A percentile compares a stretch with the other conserved stretches of the same genome.
Conservation (phyloP, 2,797 vertebrate genomes). For the Poecilia wingei region DNA sequence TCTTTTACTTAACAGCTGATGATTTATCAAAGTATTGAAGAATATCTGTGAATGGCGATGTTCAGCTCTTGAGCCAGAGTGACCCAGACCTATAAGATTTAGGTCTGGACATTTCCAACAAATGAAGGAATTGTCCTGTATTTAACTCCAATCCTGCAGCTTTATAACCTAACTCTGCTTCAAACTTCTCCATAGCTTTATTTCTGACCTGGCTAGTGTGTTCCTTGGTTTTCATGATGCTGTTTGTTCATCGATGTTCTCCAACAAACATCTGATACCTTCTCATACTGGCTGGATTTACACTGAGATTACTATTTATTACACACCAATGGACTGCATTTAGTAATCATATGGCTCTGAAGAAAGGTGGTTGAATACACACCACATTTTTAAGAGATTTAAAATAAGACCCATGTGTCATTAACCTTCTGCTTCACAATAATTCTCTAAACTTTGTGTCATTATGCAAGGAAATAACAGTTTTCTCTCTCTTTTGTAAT, state of each 20-base stretch:
- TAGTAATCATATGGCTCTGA: not conserved
- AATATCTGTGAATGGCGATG: not conserved
- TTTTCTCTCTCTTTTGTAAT: conserved; percentile 4
- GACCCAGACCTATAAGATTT: not conserved
- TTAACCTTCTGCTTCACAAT: not conserved
- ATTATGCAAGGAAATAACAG: conserved; percentile 5
- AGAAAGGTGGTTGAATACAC: not conserved
- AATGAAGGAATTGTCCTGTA: not conserved
- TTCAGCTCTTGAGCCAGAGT: not conserved
- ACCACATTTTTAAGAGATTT: not conserved
- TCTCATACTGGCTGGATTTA: not conserved
- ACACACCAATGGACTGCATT: not conserved
- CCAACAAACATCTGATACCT: not conserved
- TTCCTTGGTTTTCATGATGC: not conserved
- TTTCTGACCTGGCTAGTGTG: not conserved
- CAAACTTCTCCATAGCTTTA: not conserved
- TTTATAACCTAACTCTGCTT: not conserved
- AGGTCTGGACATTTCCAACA: not conserved
- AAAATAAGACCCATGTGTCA: not conserved
- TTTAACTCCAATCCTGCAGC: not conserved
- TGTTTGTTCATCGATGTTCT: not conserved
- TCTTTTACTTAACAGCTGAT: too few species aligned
- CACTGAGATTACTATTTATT: not conserved
- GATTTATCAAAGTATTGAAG: not conserved
- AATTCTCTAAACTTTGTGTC: not conserved